These are phyloP conservation scores for Chelmon rostratus DNA, from an alignment of 2,797 vertebrate genomes.

Conservation along the genomic window DNA sequence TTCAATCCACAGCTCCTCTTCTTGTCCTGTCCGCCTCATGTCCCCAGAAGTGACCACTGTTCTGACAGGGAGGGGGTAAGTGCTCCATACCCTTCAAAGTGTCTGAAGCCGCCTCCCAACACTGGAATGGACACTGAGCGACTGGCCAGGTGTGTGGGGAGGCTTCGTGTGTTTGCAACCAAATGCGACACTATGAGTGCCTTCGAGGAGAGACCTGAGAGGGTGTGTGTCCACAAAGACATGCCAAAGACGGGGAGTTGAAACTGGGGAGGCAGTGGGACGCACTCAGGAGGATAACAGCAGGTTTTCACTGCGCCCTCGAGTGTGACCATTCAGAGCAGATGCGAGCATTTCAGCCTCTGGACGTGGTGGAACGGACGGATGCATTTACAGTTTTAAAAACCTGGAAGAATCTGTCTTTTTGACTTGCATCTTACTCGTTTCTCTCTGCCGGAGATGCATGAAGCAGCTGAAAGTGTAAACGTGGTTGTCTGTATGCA, in stretches of 20 bases:
- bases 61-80: not conserved
- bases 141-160: not conserved
- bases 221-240: not conserved
- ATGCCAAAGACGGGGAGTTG: not conserved
- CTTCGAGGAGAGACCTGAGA: not conserved
- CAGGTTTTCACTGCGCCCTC: not conserved
- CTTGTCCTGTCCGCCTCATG: too few species aligned
- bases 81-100: conserved; percentile 5
- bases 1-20: not conserved
- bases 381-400: not conserved
- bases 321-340: not conserved
- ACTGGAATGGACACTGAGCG: too few species aligned
- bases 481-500: not conserved
- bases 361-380: not conserved
- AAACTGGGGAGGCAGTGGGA: not conserved
- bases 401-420: not conserved
- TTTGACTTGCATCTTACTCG: too few species aligned
- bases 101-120: too few species aligned
- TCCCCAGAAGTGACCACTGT: conserved; percentile 2
- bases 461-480: too few species aligned
- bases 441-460: not conserved
- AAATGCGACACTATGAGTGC: not conserved
- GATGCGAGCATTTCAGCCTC: not conserved
- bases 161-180: not conserved
- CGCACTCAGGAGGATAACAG: conserved; percentile 10